Conservation (phyloP, 2,888 invertebrate species). For the Seira sanloemensis region DNA sequence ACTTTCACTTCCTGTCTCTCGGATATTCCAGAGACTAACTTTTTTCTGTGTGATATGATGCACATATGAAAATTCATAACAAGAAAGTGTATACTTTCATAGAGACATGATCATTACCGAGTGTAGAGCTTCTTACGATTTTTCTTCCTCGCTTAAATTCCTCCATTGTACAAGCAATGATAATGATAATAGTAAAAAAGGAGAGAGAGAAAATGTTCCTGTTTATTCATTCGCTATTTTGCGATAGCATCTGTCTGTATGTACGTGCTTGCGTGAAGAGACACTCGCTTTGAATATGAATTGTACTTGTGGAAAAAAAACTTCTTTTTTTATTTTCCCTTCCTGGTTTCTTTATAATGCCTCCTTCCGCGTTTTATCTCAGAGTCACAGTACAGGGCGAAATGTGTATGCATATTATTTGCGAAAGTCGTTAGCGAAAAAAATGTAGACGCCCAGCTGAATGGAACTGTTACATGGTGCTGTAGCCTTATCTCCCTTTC, state of each 20-base stretch:
- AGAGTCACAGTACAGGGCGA: neutral
- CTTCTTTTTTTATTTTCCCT: slow-evolving; percentile 49
- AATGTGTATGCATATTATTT: neutral
- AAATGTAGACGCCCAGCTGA: neutral
- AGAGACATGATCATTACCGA: no score
- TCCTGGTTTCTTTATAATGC: slow-evolving; percentile 35
- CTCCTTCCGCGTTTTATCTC: slow-evolving; percentile 27
- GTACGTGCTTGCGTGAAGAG: neutral
- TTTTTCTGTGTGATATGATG: no score
- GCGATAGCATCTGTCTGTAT: neutral
- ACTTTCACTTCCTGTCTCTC: no score
- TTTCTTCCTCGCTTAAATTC: neutral
- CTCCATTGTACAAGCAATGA: neutral
- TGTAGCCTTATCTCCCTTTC: no score
- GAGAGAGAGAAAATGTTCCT: slow-evolving; percentile 2
- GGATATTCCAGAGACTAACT: no score
- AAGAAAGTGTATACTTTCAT: no score
- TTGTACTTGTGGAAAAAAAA: slow-evolving; percentile 21
- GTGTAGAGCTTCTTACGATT: no score
- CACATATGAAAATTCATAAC: no score
- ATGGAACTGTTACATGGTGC: slow-evolving; percentile 3
- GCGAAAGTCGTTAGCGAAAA: slow-evolving; percentile 14
- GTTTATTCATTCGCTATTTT: slow-evolving; percentile 7
- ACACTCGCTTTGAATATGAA: slow-evolving; percentile 2
- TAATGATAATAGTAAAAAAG: slow-evolving; percentile 4